phyloP scores from a whole-genome alignment of 2,113 vertebrate species.

The Bos javanicus region DNA sequence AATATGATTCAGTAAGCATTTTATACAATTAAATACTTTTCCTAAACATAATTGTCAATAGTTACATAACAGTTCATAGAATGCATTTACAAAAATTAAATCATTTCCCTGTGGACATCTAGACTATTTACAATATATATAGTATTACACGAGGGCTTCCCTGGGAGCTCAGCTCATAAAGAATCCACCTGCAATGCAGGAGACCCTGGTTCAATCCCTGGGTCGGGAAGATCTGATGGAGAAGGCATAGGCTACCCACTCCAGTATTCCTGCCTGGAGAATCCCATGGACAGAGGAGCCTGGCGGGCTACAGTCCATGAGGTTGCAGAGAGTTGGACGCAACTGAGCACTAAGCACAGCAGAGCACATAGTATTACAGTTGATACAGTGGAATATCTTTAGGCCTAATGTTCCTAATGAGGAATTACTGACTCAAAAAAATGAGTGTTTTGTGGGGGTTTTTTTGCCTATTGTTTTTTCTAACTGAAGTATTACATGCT shows the following conservation, averaged over 20 bases:
- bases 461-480: neutral
- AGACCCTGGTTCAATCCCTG: neutral
- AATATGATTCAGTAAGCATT: neutral
- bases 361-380: neutral
- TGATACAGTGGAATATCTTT: neutral
- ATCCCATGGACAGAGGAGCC: neutral
- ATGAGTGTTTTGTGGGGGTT: neutral
- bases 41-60: neutral
- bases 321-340: accelerated
- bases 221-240: neutral
- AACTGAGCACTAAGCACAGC: accelerated
- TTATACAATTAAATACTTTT: neutral
- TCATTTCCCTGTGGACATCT: neutral
- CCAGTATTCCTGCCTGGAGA: neutral
- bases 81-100: neutral
- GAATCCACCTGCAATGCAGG: neutral
- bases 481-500: neutral
- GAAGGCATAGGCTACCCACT: neutral
- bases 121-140: neutral
- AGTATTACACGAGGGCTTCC: neutral
- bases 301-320: accelerated
- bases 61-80: neutral
- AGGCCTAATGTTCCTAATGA: neutral
- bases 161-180: neutral
- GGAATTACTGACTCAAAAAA: neutral